These are phyloP conservation scores for Phoxinus dragarum DNA, from an alignment of 2,797 vertebrate species.

Conservation along the genomic window DNA sequence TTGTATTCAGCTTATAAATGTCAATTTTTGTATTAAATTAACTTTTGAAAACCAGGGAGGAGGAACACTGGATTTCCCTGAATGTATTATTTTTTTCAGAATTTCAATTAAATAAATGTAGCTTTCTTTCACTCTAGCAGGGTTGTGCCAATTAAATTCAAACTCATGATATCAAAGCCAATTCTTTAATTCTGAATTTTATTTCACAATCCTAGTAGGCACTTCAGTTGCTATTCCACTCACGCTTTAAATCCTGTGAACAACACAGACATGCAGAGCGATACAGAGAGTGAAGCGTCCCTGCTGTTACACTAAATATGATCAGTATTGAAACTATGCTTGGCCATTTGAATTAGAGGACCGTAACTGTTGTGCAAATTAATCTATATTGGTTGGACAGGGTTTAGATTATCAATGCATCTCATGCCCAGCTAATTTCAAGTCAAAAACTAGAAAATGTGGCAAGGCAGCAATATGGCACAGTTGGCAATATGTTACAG, in stretches of 20 bases:
- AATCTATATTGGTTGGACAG: conserved; percentile 8
- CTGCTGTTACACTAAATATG: background rate
- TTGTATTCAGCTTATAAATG: background rate
- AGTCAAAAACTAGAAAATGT: conserved; percentile 14
- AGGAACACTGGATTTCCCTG: background rate
- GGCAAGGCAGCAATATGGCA: conserved; percentile 12
- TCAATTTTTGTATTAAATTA: background rate
- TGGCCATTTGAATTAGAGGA: background rate
- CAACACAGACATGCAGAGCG: background rate
- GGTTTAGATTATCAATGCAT: conserved; percentile 37
- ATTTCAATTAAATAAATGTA: background rate
- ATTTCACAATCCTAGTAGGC: background rate
- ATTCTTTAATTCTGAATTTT: background rate
- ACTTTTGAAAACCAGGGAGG: background rate
- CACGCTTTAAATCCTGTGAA: conserved; percentile 7
- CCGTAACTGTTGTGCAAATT: background rate
- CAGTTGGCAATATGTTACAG: conserved; percentile 36
- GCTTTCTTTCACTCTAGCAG: background rate
- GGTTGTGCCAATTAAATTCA: background rate
- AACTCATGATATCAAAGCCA: background rate
- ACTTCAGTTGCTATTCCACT: background rate
- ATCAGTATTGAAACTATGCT: background rate
- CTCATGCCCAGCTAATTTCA: conserved; percentile 21
- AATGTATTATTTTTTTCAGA: background rate
- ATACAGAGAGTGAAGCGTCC: background rate